Percentiles rank a stretch among this genome's conserved stretches.
Conservation (phyloP, 1,140 invertebrate species). For the Pectinophora gossypiella region DNA sequence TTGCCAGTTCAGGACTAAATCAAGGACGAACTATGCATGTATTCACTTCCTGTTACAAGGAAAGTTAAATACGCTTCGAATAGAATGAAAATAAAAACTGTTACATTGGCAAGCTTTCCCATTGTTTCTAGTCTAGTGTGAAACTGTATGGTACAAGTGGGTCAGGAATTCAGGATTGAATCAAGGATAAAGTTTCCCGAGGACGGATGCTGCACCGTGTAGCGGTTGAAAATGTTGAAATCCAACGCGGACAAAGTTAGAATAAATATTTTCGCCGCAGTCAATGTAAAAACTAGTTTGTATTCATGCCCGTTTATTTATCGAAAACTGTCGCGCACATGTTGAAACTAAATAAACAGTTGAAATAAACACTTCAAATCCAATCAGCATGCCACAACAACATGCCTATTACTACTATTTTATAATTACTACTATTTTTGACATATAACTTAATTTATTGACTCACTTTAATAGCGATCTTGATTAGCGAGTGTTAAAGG, state of each 20-base stretch:
- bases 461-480: no score
- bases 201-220: neutral
- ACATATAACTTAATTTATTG: no score
- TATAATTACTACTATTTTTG: no score
- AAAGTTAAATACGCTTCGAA: neutral
- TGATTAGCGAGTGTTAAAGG: no score
- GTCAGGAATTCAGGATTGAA: neutral
- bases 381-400: no score
- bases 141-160: neutral
- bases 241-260: neutral
- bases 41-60: neutral
- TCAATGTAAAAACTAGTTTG: neutral
- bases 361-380: no score
- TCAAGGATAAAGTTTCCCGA: neutral
- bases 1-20: no score
- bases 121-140: neutral
- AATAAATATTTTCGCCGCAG: constrained; percentile 1
- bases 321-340: no score
- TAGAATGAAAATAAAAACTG: neutral
- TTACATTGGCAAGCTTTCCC: neutral
- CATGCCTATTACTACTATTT: no score
- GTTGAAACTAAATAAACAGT: no score
- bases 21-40: neutral
- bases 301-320: no score
- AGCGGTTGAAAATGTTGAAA: neutral